These are phyloP conservation scores for Julus scanicus DNA, from an alignment of 2,888 invertebrate genomes.

Conservation along the genomic window DNA sequence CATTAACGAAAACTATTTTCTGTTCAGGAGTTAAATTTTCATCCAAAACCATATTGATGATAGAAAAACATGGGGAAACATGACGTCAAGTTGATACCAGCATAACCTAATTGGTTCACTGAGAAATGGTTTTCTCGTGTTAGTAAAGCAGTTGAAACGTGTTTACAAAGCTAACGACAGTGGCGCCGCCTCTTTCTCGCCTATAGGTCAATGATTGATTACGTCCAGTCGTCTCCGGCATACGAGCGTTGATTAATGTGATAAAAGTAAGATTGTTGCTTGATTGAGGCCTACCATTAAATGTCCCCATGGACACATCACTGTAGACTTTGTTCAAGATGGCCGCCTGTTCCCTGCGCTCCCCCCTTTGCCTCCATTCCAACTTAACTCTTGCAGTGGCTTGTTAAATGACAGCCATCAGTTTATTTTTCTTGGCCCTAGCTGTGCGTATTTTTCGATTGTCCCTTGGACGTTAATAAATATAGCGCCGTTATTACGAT, in stretches of 20 bases:
- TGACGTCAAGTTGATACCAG: too few species aligned
- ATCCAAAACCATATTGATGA: too few species aligned
- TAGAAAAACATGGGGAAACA: too few species aligned
- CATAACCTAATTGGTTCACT: too few species aligned
- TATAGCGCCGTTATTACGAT: too few species aligned
- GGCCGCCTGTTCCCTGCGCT: not conserved
- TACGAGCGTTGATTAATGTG: conserved; percentile 30
- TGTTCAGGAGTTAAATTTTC: too few species aligned
- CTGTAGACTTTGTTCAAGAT: not conserved
- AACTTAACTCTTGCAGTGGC: not conserved
- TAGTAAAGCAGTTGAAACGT: not conserved
- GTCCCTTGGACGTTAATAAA: not conserved
- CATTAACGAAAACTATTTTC: too few species aligned
- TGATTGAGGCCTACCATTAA: conserved; percentile 39
- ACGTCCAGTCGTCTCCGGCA: conserved; percentile 5
- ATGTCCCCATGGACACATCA: conserved; percentile 36
- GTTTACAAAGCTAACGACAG: not conserved
- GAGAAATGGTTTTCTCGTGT: conserved; percentile 5
- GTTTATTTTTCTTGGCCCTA: too few species aligned
- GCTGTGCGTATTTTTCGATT: not conserved
- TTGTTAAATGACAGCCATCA: not conserved
- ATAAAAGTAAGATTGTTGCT: not conserved
- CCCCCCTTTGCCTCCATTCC: not conserved
- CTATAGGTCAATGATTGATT: conserved; percentile 1
- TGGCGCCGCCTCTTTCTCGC: conserved; percentile 8